Conservation (phyloP, 1,140 invertebrate genomes). For the Drosophila kanapiae region DNA sequence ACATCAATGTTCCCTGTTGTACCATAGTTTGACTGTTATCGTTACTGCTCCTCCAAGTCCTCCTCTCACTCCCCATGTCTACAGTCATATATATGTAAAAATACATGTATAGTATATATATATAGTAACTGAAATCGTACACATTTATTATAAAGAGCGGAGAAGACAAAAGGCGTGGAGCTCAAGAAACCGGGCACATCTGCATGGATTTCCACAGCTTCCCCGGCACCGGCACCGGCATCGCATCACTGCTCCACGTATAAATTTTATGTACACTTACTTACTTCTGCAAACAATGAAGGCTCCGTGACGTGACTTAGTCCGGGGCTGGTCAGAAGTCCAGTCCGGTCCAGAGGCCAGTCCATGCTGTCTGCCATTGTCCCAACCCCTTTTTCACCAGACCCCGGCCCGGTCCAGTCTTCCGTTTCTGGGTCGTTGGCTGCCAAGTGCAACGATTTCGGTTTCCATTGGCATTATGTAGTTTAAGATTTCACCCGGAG, state of each 20-base stretch:
- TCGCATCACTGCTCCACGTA: constrained; percentile 47
- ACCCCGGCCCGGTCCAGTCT: neutral
- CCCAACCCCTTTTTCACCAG: constrained; percentile 41
- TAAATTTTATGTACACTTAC: constrained; percentile 83
- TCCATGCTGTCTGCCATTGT: constrained; percentile 54
- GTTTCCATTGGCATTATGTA: constrained; percentile 72
- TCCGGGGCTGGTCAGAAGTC: constrained; percentile 52
- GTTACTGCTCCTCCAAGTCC: constrained; percentile 19
- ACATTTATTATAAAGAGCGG: constrained; percentile 74
- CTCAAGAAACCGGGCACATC: constrained; percentile 72
- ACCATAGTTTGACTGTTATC: constrained; percentile 61
- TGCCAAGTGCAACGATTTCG: constrained; percentile 79
- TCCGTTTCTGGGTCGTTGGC: constrained; percentile 57
- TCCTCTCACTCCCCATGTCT: constrained; percentile 12
- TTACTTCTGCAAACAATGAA: constrained; percentile 82
- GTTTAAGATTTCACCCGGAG: constrained; percentile 74
- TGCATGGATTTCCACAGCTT: constrained; percentile 63
- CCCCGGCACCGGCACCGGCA: neutral
- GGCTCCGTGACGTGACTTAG: constrained; percentile 74
- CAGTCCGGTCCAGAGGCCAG: constrained; percentile 1
- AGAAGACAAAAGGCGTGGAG: constrained; percentile 67
- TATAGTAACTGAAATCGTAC: constrained; percentile 55
- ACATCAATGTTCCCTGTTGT: constrained; percentile 57
- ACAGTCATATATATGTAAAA: constrained; percentile 22
- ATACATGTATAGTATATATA: constrained; percentile 15